These are phyloP conservation scores for Tychaedon coryphoeus DNA, from an alignment of 2,113 vertebrate genomes.

Conservation along the genomic window DNA sequence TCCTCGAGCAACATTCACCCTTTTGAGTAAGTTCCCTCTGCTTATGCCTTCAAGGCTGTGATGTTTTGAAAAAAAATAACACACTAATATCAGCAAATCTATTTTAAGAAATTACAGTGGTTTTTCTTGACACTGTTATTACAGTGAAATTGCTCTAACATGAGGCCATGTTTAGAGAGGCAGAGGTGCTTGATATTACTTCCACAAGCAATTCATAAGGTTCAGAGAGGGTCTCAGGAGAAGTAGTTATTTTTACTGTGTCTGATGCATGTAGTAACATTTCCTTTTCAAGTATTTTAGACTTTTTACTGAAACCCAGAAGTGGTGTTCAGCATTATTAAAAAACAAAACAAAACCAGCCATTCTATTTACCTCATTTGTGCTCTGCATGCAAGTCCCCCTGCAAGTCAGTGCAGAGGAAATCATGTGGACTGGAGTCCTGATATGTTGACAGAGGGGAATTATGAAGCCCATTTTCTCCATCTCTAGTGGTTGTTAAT, in stretches of 20 bases:
- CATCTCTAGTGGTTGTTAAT: not conserved
- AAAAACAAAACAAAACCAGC: not conserved
- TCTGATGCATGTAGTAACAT: not conserved
- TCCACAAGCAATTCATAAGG: not conserved
- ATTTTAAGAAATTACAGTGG: not conserved
- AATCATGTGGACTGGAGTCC: not conserved
- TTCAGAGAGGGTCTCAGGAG: not conserved
- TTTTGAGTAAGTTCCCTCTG: not conserved
- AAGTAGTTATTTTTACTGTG: conserved; percentile 7
- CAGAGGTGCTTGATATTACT: not conserved
- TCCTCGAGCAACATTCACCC: not conserved
- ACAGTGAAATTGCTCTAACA: not conserved
- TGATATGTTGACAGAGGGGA: not conserved
- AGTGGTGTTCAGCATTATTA: not conserved
- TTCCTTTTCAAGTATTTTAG: not conserved
- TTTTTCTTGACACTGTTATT: conserved; percentile 22
- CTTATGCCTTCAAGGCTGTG: not conserved
- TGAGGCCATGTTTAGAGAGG: not conserved
- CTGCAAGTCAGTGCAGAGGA: not conserved
- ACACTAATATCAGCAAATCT: not conserved
- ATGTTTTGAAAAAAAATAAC: not conserved
- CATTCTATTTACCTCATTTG: not conserved
- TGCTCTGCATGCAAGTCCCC: not conserved
- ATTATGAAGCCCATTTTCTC: conserved; percentile 26
- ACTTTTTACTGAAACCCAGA: not conserved